Evolutionary conservation across 2,797 vertebrate genomes (phyloP).

Genomic region (Paguma larvata): DNA sequence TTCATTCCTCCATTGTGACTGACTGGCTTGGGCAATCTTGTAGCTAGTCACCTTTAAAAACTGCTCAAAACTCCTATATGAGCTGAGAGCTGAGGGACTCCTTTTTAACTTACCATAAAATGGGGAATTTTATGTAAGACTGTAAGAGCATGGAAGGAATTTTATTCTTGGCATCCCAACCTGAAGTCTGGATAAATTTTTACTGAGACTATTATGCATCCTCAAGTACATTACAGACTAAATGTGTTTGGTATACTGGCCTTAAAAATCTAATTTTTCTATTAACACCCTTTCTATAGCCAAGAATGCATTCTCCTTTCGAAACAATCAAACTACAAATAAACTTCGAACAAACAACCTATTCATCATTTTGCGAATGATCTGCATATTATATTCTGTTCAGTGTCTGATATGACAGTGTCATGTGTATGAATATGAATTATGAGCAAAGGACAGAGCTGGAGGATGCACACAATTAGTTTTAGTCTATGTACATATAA

Average conservation of each 20-base stretch:
- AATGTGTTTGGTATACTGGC: not conserved
- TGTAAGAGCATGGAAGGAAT: not conserved
- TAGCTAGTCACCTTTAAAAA: constrained; percentile 35
- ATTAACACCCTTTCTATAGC: not conserved
- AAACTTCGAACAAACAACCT: not conserved
- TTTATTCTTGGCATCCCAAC: not conserved
- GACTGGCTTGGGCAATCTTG: not conserved
- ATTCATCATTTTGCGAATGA: not conserved
- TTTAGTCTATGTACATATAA: not conserved
- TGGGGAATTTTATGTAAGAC: not conserved
- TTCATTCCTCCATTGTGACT: not conserved
- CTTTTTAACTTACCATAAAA: not conserved
- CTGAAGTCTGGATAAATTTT: constrained; percentile 5
- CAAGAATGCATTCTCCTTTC: constrained; percentile 21
- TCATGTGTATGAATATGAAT: constrained; percentile 27
- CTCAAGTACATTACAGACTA: not conserved
- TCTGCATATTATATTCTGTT: not conserved
- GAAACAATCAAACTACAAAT: constrained; percentile 14
- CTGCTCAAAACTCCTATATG: not conserved
- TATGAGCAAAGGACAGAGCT: not conserved
- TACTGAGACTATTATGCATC: not conserved
- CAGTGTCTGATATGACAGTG: not conserved
- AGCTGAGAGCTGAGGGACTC: not conserved
- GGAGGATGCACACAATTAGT: not conserved
- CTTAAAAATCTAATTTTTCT: constrained; percentile 47